These are phyloP conservation scores for Phoebastria nigripes DNA, from an alignment of 2,797 vertebrate species.

Conservation along the genomic window DNA sequence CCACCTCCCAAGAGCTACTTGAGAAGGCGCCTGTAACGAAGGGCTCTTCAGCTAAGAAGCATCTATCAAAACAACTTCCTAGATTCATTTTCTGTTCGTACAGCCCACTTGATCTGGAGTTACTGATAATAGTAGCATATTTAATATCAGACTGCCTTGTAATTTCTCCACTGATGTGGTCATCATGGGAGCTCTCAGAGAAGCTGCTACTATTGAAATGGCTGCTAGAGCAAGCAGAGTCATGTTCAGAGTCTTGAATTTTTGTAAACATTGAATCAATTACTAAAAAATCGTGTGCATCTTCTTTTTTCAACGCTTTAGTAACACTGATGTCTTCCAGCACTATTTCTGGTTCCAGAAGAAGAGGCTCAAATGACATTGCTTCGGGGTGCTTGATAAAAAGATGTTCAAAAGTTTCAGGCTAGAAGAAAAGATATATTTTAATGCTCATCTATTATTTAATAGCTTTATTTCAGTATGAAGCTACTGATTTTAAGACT, in stretches of 20 bases:
- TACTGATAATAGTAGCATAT: constrained; percentile 79
- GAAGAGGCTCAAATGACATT: constrained; percentile 80
- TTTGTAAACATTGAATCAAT: neutral
- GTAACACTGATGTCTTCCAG: constrained; percentile 84
- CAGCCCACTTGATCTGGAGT: constrained; percentile 26
- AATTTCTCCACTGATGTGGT: neutral
- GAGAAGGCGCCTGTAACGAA: constrained; percentile 72
- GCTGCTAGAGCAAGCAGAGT: constrained; percentile 39
- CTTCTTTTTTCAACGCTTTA: constrained; percentile 51
- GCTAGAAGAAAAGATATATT: constrained; percentile 77
- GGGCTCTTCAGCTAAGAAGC: constrained; percentile 74
- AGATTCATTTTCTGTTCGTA: constrained; percentile 54
- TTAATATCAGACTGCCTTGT: constrained; percentile 74
- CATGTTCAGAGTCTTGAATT: neutral
- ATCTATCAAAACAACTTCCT: constrained; percentile 75
- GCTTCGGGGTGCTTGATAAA: constrained; percentile 79
- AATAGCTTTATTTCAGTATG: neutral
- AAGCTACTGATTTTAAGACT: neutral
- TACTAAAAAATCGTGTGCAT: constrained; percentile 23
- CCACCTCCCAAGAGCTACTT: constrained; percentile 78
- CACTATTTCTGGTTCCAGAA: constrained; percentile 82
- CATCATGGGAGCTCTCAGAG: neutral
- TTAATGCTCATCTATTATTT: constrained; percentile 24
- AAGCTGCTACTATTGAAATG: constrained; percentile 26
- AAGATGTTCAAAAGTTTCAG: constrained; percentile 83